These are phyloP conservation scores for Sicus ferrugineus DNA, from an alignment of 2,888 invertebrate species.

Conservation along the genomic window DNA sequence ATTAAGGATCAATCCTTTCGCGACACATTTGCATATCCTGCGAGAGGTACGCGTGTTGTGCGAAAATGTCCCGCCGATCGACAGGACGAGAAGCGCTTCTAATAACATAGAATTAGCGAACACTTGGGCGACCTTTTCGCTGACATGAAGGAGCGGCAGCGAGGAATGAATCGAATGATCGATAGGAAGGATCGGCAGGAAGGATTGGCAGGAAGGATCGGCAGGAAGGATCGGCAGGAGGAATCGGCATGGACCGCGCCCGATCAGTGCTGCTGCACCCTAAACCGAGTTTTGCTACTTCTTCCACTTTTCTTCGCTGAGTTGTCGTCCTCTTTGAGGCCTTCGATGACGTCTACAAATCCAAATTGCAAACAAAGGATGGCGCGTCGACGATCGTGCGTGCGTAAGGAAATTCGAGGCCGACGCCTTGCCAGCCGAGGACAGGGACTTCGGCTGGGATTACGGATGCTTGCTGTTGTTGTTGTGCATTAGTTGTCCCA, in stretches of 20 bases:
- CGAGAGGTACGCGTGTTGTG: conserved; percentile 34
- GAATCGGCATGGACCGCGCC: too few species aligned
- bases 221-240: too few species aligned
- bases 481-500: conserved; percentile 50
- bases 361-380: conserved; percentile 44
- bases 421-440: too few species aligned
- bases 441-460: too few species aligned
- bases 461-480: conserved; percentile 26
- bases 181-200: background rate
- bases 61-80: background rate
- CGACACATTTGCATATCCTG: conserved; percentile 49
- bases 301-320: background rate
- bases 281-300: background rate
- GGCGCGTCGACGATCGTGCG: background rate
- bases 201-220: background rate
- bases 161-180: background rate
- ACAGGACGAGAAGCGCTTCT: conserved; percentile 13
- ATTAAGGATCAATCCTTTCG: conserved; percentile 62
- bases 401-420: too few species aligned
- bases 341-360: conserved; percentile 46
- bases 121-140: conserved; percentile 23
- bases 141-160: background rate
- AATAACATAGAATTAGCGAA: conserved; percentile 33
- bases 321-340: conserved; percentile 20
- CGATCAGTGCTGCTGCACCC: conserved; percentile 1